Percentiles rank a stretch among this genome's conserved stretches.
phyloP scores from a whole-genome alignment of 2,888 invertebrate genomes.

The Branchinecta sandiegonensis region DNA sequence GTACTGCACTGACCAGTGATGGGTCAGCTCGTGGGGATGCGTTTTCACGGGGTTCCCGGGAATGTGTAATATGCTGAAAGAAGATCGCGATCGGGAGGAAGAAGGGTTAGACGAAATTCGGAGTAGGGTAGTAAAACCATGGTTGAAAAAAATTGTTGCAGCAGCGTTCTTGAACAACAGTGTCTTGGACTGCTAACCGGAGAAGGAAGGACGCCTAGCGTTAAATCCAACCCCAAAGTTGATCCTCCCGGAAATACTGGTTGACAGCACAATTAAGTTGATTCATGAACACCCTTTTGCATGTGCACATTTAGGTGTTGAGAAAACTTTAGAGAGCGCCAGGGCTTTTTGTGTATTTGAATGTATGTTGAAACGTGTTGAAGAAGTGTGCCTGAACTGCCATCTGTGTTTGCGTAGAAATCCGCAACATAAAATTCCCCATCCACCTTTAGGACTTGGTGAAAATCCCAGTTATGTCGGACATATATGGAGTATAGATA shows the following conservation, averaged over 20 bases:
- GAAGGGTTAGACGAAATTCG: not conserved
- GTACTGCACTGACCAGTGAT: no score
- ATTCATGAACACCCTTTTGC: no score
- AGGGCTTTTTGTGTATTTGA: no score
- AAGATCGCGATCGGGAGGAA: not conserved
- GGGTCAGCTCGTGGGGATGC: no score
- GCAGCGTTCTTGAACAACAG: not conserved
- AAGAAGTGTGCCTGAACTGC: no score
- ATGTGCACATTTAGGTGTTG: no score
- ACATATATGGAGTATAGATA: conserved; percentile 12
- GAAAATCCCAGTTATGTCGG: not conserved
- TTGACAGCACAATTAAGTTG: not conserved
- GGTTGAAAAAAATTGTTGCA: not conserved
- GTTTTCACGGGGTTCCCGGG: no score
- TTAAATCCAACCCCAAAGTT: not conserved
- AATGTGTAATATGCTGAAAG: no score
- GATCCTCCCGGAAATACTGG: not conserved
- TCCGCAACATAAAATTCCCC: no score
- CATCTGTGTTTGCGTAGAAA: no score
- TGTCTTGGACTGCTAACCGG: not conserved
- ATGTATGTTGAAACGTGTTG: no score
- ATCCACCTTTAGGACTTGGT: not conserved
- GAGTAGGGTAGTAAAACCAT: not conserved
- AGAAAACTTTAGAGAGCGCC: no score
- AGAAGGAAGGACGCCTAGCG: not conserved